Conservation (phyloP, 2,797 vertebrate genomes). For the Fistularia commersonii region DNA sequence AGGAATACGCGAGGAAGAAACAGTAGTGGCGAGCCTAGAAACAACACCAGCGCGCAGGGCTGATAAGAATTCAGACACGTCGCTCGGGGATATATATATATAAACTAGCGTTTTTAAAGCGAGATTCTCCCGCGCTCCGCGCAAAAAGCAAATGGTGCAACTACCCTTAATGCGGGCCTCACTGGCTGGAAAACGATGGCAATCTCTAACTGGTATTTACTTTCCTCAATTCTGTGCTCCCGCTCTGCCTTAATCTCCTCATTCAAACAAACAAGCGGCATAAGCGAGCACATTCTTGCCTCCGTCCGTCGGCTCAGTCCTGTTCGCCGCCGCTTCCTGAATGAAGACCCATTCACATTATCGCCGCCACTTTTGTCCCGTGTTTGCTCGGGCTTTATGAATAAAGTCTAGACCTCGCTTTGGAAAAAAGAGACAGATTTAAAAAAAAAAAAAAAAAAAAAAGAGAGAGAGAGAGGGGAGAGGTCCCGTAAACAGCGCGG, state of each 20-base stretch:
- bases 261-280: conserved; percentile 93
- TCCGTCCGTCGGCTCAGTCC: conserved; percentile 73
- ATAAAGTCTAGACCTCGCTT: conserved; percentile 89
- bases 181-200: conserved; percentile 36
- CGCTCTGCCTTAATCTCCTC: conserved; percentile 83
- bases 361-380: conserved; percentile 89
- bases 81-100: neutral
- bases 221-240: conserved; percentile 82
- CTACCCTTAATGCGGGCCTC: conserved; percentile 21
- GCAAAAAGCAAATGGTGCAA: conserved; percentile 37
- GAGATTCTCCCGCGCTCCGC: conserved; percentile 28
- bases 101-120: conserved; percentile 5
- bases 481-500: conserved; percentile 8
- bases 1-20: conserved; percentile 50
- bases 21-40: conserved; percentile 30
- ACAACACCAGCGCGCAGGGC: conserved; percentile 40
- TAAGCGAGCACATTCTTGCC: conserved; percentile 75
- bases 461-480: conserved; percentile 39
- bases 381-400: conserved; percentile 84
- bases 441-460: conserved; percentile 57
- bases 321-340: conserved; percentile 88
- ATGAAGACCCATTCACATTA: conserved; percentile 85
- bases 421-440: no score
- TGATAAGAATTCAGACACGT: conserved; percentile 19
- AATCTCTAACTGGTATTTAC: conserved; percentile 81